Conservation (phyloP, 2,113 vertebrate species). For the Sitta europaea region DNA sequence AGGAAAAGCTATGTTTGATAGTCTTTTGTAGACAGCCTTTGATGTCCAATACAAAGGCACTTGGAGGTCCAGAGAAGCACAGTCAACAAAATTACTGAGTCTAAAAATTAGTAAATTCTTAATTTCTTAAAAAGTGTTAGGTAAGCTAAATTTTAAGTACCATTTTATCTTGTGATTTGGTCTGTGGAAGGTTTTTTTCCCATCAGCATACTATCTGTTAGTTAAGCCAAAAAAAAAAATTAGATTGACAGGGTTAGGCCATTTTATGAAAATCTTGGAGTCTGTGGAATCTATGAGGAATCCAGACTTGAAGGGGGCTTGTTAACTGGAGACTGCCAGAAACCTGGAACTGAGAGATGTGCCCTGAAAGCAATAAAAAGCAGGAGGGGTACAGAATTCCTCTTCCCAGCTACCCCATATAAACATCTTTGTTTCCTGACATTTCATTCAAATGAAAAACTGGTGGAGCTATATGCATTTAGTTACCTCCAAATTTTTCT, state of each 20-base stretch:
- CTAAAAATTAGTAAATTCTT: not conserved
- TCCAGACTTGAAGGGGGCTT: rapidly evolving
- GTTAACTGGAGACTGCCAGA: not conserved
- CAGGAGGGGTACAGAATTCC: not conserved
- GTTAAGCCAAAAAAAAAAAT: not conserved
- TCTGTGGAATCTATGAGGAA: not conserved
- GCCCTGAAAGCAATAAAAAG: not conserved
- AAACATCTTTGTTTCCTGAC: not conserved
- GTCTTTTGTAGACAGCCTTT: not conserved
- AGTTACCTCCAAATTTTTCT: not conserved
- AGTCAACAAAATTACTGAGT: not conserved
- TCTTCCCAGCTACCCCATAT: not conserved
- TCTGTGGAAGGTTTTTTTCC: not conserved
- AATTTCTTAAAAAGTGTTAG: not conserved
- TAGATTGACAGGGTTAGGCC: not conserved
- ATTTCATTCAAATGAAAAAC: not conserved
- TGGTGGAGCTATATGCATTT: not conserved
- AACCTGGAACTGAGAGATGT: not conserved
- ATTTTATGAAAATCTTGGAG: not conserved
- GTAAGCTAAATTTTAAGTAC: not conserved
- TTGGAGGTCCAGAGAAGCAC: not conserved
- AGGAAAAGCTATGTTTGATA: not conserved
- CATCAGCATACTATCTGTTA: not conserved
- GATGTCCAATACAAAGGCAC: not conserved
- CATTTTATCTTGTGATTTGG: rapidly evolving